A percentile compares a stretch with the other conserved stretches of the same genome.
Evolutionary conservation across 1,140 invertebrate species (phyloP).

Genomic region (Drosophila lini): DNA sequence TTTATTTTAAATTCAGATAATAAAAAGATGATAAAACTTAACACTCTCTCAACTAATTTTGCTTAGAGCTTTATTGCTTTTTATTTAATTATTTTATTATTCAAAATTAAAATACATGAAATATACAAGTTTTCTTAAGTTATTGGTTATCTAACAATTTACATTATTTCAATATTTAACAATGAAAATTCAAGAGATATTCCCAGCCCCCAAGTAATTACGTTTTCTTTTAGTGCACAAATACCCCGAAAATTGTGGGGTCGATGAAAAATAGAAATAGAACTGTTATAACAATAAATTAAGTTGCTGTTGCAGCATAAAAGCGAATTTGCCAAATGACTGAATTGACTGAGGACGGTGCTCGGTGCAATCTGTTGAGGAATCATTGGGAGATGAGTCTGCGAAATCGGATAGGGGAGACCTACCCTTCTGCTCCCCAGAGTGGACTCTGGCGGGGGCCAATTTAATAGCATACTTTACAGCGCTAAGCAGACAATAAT

Average conservation of each 20-base stretch:
- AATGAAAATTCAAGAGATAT: no score
- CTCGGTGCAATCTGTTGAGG: conserved; percentile 60
- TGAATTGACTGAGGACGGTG: conserved; percentile 10
- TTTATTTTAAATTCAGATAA: no score
- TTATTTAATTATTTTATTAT: no score
- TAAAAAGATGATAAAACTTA: no score
- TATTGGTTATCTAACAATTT: no score
- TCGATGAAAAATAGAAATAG: conserved; percentile 46
- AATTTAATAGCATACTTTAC: conserved; percentile 83
- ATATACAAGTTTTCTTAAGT: no score
- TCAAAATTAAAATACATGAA: no score
- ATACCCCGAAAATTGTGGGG: conserved; percentile 20
- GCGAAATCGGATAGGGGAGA: background rate
- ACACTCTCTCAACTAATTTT: no score
- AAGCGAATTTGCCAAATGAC: conserved; percentile 69
- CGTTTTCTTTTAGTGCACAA: background rate
- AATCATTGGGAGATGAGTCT: conserved; percentile 45
- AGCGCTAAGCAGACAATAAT: conserved; percentile 75
- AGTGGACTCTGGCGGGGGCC: conserved; percentile 44
- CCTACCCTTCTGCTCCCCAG: background rate
- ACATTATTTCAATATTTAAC: no score
- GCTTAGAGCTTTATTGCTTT: no score
- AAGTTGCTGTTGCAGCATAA: conserved; percentile 80
- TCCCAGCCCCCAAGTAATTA: background rate
- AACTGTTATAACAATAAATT: conserved; percentile 78